Evolutionary conservation across 2,797 vertebrate genomes (phyloP).

Genomic region (Falco cherrug): DNA sequence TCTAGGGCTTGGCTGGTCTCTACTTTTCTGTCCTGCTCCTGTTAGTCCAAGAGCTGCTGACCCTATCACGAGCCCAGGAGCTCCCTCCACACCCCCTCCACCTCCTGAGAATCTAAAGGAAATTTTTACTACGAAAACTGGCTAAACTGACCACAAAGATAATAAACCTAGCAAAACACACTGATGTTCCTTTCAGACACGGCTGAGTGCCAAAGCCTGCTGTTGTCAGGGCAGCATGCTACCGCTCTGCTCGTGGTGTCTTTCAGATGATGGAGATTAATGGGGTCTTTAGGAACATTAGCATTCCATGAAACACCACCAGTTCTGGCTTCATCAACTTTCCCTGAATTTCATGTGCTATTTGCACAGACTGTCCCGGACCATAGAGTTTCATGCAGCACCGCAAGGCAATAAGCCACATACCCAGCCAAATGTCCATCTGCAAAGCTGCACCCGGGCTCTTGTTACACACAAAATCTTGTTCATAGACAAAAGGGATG

Average conservation of each 20-base stretch:
- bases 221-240: background rate
- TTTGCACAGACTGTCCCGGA: background rate
- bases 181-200: background rate
- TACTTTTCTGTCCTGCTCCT: background rate
- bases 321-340: background rate
- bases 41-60: background rate
- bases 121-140: background rate
- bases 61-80: background rate
- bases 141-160: background rate
- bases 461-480: background rate
- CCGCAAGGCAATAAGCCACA: background rate
- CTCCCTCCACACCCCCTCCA: background rate
- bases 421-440: background rate
- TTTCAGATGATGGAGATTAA: background rate
- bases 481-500: background rate
- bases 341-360: background rate
- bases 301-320: background rate
- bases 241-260: background rate
- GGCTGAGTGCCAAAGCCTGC: background rate
- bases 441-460: background rate
- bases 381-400: fast-evolving
- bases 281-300: background rate
- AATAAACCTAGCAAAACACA: background rate
- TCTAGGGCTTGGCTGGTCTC: background rate
- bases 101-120: background rate